These are phyloP conservation scores for Pocota personata DNA, from an alignment of 2,888 invertebrate species.

Conservation along the genomic window DNA sequence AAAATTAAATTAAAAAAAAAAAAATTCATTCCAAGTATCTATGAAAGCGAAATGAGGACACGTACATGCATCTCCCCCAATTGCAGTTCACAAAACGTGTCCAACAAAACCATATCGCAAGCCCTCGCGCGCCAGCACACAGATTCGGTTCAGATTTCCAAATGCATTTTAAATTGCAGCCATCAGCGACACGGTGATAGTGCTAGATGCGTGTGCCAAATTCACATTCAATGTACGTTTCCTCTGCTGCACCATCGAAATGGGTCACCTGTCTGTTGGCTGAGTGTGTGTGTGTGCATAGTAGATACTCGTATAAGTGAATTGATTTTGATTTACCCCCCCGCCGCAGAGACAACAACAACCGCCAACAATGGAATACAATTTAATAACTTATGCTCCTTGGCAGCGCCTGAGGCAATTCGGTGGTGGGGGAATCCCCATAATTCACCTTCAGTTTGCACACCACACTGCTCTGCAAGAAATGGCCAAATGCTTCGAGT, in stretches of 20 bases:
- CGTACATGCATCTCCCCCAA: conserved; percentile 53
- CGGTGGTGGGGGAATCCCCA: conserved; percentile 34
- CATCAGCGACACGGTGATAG: conserved; percentile 57
- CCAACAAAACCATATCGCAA: conserved; percentile 68
- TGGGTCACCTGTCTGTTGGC: conserved; percentile 55
- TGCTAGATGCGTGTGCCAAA: conserved; percentile 66
- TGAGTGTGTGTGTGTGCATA: background rate
- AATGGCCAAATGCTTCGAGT: conserved; percentile 32
- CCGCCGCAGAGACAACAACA: background rate
- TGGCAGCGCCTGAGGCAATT: conserved; percentile 16
- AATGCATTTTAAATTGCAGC: conserved; percentile 72
- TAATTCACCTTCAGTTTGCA: conserved; percentile 42
- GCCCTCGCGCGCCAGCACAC: conserved; percentile 26
- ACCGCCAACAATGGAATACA: conserved; percentile 34
- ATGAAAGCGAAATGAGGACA: conserved; percentile 66
- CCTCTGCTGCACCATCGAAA: conserved; percentile 32
- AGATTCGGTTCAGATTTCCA: conserved; percentile 59
- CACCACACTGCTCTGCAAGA: conserved; percentile 15
- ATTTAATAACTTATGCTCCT: conserved; percentile 38
- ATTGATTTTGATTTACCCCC: conserved; percentile 62
- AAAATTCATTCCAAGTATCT: conserved; percentile 45
- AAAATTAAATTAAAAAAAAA: conserved; percentile 58
- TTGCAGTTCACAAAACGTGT: conserved; percentile 66
- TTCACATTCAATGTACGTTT: conserved; percentile 52
- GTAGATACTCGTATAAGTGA: conserved; percentile 18